Conservation (phyloP, 1,140 invertebrate species). For the Portunus trituberculatus region DNA sequence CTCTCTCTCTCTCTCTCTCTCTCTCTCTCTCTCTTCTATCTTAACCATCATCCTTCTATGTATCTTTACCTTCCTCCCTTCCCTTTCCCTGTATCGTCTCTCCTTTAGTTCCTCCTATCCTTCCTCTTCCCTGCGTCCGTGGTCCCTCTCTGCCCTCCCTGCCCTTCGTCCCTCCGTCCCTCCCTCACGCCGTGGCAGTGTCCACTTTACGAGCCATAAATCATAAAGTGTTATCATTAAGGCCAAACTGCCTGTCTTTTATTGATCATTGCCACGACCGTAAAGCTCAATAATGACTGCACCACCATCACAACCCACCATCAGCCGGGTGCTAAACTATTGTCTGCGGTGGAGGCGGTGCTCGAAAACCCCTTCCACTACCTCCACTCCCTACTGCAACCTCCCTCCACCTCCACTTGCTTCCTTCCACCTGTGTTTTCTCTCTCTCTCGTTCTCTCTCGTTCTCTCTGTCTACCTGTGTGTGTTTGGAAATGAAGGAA, state of each 20-base stretch:
- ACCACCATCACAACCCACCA: conserved; percentile 51
- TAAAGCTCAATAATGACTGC: conserved; percentile 63
- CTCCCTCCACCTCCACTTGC: neutral
- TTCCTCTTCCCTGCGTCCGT: neutral
- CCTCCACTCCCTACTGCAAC: neutral
- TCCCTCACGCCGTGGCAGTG: neutral
- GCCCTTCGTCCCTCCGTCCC: neutral
- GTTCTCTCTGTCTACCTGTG: neutral
- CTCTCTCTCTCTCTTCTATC: neutral
- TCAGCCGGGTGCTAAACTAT: neutral
- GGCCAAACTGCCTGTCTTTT: conserved; percentile 69
- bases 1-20: neutral
- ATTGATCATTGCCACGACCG: conserved; percentile 58
- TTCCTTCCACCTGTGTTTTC: too few species aligned
- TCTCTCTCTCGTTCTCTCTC: neutral
- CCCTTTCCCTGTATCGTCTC: too few species aligned
- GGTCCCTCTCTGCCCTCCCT: too few species aligned
- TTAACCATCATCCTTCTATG: too few species aligned
- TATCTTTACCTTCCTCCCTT: too few species aligned
- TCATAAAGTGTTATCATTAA: conserved; percentile 71
- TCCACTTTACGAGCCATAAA: conserved; percentile 66
- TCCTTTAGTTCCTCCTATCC: neutral
- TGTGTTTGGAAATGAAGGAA: too few species aligned
- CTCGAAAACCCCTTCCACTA: neutral
- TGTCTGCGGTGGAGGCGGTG: neutral